Evolutionary conservation across 2,888 invertebrate species (phyloP), one percentile per base, ranked within the genome.

Genomic region (Galerucella calmariensis): DNA sequence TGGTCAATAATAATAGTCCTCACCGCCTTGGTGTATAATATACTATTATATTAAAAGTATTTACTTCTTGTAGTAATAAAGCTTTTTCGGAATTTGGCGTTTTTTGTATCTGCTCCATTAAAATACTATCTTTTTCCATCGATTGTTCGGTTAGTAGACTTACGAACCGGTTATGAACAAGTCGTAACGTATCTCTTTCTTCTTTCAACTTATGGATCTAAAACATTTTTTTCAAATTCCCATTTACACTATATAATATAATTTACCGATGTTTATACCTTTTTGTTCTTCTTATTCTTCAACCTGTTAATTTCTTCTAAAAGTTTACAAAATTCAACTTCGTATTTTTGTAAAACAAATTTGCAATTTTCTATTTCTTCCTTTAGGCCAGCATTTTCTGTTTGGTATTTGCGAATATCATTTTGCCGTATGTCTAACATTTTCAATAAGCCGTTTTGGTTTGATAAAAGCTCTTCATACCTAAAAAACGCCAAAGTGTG

Each of bases 401-500:
- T 79, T 59, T 83, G 80, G 16, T 83, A 81, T 78, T 82, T 84
- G 67, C 83, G 79, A 16, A 84, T 79, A 74, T 86, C 87, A 35
- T 81, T 81, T 48, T 82, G 82, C 80, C 83, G 82, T 35, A 82
- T 71, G 62, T 85, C 84, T 10, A 87, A 68, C 14, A 86, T 76
- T 81, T 85, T 85, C 14, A 86, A 76, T 35, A 87, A 76, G 44
- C 85, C 85, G 71, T 85, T 83, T 62, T 87, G 82, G 73, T 82
- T 86, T 4, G 82, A 78, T 14, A 85, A 62, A 5, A 86, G 77
- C 77, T 87, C 87, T 78, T 87, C 87, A 73, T 86, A 85, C 75
- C 85, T 86, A 46, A 20, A 56, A 20, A 20, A 16, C 20, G 0
- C 0, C 11, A 48, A 48, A 48, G 14, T 11, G 14, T 48, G 12